These are phyloP conservation scores for Ianthella basta DNA, from an alignment of 37 sponge, comb jelly and placozoan genomes.

Conservation along the genomic window DNA sequence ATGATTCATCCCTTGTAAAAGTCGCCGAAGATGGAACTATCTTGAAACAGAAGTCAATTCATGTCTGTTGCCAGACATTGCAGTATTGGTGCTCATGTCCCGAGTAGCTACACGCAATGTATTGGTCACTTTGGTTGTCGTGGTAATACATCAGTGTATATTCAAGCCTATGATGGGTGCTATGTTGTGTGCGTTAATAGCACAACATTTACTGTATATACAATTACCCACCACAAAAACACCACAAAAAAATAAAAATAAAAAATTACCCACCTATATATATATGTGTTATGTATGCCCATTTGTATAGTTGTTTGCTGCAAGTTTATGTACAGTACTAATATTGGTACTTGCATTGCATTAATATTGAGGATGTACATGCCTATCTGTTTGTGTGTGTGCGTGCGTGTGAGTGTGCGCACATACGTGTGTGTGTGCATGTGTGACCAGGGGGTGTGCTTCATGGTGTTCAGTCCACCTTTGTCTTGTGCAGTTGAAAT, in stretches of 20 bases:
- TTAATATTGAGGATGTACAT: too few relatives aligned
- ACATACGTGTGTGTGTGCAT: too few relatives aligned
- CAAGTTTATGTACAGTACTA: too few relatives aligned
- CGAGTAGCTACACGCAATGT: not conserved
- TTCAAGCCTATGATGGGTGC: not conserved
- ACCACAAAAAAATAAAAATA: not conserved
- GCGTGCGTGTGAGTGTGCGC: too few relatives aligned
- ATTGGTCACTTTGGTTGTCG: not conserved
- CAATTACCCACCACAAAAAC: not conserved
- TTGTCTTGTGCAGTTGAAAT: constrained; percentile 82
- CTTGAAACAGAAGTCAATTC: constrained; percentile 46
- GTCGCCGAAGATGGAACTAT: not conserved
- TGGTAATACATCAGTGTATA: not conserved
- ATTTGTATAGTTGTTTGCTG: too few relatives aligned
- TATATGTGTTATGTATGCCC: not conserved
- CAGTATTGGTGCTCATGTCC: constrained; percentile 77
- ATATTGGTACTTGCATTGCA: too few relatives aligned
- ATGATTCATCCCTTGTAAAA: not conserved
- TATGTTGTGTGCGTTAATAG: not conserved
- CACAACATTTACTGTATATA: not conserved
- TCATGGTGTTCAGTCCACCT: constrained; percentile 47
- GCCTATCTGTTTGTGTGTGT: too few relatives aligned
- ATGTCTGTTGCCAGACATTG: constrained; percentile 85
- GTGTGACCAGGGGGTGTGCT: too few relatives aligned
- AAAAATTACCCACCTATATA: not conserved